phyloP scores from a whole-genome alignment of 2,797 vertebrate species.

The Thripadectes ignobilis region DNA sequence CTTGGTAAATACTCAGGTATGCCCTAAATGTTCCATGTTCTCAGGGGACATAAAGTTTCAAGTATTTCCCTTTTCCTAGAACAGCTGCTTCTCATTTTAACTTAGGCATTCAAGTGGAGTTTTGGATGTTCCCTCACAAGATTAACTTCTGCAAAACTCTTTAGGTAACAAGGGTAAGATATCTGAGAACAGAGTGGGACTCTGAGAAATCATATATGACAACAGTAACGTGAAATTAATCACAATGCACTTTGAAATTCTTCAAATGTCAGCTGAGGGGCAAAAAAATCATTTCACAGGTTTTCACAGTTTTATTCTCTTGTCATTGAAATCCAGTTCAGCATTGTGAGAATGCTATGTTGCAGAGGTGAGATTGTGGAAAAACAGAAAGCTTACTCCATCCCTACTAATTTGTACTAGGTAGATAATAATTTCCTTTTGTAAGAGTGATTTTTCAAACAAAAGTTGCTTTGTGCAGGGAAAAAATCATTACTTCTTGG shows the following conservation, averaged over 20 bases:
- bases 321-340: not conserved
- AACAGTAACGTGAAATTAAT: not conserved
- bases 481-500: not conserved
- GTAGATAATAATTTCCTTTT: not conserved
- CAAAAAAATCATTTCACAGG: not conserved
- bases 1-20: not conserved
- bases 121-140: not conserved
- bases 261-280: not conserved
- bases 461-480: not conserved
- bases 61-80: not conserved
- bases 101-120: not conserved
- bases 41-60: not conserved
- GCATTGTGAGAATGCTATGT: not conserved
- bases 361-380: not conserved
- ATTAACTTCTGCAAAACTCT: not conserved
- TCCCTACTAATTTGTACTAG: not conserved
- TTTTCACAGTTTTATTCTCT: not conserved
- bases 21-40: fast-evolving
- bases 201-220: not conserved
- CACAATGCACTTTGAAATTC: not conserved
- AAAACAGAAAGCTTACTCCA: not conserved
- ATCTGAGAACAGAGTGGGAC: not conserved
- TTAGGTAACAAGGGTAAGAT: not conserved
- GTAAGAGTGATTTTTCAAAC: not conserved
- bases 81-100: not conserved